Percentiles rank a stretch among this genome's conserved stretches.
Conservation (phyloP, 2,113 vertebrate species). For the Lontra canadensis region DNA sequence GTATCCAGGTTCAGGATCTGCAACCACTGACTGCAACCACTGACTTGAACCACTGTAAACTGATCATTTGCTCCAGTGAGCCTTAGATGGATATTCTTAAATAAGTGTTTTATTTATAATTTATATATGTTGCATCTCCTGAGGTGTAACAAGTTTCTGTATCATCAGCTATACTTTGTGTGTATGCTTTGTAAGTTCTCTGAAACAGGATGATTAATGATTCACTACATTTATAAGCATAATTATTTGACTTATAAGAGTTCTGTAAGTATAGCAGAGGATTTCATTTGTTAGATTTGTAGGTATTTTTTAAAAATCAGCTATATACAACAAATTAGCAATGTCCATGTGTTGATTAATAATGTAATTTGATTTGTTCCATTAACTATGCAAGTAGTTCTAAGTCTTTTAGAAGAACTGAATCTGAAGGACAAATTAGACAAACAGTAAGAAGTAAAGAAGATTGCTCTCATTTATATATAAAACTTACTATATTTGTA, state of each 20-base stretch:
- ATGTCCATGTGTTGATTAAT: background rate
- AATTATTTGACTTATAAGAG: slow-evolving; percentile 2
- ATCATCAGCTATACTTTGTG: background rate
- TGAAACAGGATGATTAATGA: background rate
- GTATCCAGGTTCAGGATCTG: background rate
- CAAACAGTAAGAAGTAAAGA: background rate
- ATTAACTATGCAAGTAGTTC: background rate
- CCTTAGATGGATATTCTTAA: background rate
- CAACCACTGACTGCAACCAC: background rate
- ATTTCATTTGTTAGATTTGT: background rate
- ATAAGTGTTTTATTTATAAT: background rate
- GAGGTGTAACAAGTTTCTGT: background rate
- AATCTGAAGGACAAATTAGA: background rate
- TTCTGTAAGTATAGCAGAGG: background rate
- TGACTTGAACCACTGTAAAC: background rate
- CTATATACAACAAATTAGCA: background rate
- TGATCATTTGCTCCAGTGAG: background rate
- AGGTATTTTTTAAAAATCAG: background rate
- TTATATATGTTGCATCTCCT: background rate
- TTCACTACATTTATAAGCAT: background rate
- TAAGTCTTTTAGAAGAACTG: background rate
- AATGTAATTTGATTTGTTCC: background rate
- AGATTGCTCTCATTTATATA: background rate
- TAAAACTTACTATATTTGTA: background rate
- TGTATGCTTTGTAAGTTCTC: background rate